Evolutionary conservation across 2,888 invertebrate species (phyloP).

Genomic region (Hirudinaria manillensis): DNA sequence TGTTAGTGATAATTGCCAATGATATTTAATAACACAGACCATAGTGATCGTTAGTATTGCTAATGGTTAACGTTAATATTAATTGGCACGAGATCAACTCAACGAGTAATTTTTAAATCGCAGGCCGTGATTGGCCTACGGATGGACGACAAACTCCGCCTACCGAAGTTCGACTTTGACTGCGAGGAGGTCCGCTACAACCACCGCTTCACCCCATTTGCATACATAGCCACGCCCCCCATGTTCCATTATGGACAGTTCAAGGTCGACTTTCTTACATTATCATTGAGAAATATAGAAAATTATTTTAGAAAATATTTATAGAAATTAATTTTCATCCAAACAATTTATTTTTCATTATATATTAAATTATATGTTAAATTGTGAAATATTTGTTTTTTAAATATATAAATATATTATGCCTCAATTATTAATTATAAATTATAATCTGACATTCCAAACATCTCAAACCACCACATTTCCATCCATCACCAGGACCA

Average conservation of each 20-base stretch:
- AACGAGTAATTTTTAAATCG: background rate
- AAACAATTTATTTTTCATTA: no score
- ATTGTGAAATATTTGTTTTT: no score
- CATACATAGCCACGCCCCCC: constrained; percentile 77
- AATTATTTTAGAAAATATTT: no score
- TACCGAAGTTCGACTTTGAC: constrained; percentile 82
- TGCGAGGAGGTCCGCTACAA: constrained; percentile 85
- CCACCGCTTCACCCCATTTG: constrained; percentile 84
- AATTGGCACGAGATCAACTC: background rate
- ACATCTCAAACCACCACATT: no score
- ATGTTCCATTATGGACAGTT: constrained; percentile 72
- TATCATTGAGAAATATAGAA: no score
- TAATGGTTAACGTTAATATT: background rate
- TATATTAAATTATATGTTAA: no score
- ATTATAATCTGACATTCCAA: no score
- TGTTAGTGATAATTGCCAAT: no score
- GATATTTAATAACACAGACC: no score
- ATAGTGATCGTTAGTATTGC: background rate
- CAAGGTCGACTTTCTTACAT: constrained; percentile 42
- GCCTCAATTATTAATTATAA: no score
- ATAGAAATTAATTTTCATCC: no score
- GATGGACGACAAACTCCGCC: constrained; percentile 74
- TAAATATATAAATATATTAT: no score
- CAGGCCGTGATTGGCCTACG: constrained; percentile 84
- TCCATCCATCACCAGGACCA: background rate